Evolutionary conservation across 1,140 invertebrate species (phyloP).

Genomic region (Vanessa atalanta): DNA sequence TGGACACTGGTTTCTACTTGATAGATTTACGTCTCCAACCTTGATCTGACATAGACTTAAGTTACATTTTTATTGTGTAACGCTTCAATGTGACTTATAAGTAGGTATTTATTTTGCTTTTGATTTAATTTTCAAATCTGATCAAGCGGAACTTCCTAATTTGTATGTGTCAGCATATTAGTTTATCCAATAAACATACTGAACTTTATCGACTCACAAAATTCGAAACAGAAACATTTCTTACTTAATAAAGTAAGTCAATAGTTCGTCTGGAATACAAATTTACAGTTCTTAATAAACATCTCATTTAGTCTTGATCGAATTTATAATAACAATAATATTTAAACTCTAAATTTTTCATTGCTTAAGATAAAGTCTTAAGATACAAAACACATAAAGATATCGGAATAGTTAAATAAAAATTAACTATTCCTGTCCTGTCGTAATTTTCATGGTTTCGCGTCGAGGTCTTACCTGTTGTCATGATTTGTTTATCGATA

Average conservation of each 20-base stretch:
- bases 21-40: constrained; percentile 50
- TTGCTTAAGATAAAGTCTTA: not conserved
- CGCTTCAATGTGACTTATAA: constrained; percentile 29
- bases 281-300: too few species aligned
- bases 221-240: too few species aligned
- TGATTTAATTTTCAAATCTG: not conserved
- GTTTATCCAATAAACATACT: not conserved
- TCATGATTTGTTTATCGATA: constrained; percentile 34
- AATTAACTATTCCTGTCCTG: constrained; percentile 35
- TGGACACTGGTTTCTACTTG: constrained; percentile 40
- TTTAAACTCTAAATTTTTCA: not conserved
- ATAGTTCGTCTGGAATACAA: too few species aligned
- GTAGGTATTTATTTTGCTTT: constrained; percentile 6
- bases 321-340: too few species aligned
- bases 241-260: too few species aligned
- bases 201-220: not conserved
- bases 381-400: not conserved
- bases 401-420: not conserved
- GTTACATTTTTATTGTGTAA: constrained; percentile 35
- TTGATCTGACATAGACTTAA: constrained; percentile 46
- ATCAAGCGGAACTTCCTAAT: constrained; percentile 13
- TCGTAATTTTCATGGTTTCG: constrained; percentile 35
- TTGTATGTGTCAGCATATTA: not conserved
- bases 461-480: constrained; percentile 28
- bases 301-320: too few species aligned